These are phyloP conservation scores for Laticauda laticaudata DNA, from an alignment of 2,113 vertebrate species.

Conservation along the genomic window DNA sequence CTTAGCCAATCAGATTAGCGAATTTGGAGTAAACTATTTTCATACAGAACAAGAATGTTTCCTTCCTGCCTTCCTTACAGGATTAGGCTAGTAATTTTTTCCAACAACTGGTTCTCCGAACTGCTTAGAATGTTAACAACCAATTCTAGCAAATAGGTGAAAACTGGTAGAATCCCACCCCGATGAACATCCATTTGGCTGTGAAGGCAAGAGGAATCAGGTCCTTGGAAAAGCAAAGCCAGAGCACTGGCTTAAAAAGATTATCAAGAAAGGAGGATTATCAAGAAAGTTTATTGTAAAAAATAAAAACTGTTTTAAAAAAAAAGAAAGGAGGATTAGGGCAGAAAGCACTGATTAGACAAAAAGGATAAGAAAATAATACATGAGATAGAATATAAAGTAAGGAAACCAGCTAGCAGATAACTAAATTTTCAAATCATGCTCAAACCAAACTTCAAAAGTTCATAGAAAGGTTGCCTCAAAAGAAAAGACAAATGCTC, in stretches of 20 bases:
- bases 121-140: too few species aligned
- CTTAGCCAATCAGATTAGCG: too few species aligned
- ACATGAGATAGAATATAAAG: neutral
- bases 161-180: too few species aligned
- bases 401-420: neutral
- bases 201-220: neutral
- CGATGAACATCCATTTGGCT: neutral
- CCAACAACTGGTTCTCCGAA: too few species aligned
- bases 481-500: neutral
- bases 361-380: neutral
- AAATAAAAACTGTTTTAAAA: too few species aligned
- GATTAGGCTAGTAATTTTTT: too few species aligned
- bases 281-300: too few species aligned
- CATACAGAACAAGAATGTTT: too few species aligned
- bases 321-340: neutral
- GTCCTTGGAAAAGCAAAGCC: neutral
- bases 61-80: too few species aligned
- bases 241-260: neutral
- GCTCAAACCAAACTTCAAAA: neutral
- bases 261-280: neutral
- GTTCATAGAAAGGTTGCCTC: neutral
- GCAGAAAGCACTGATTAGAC: neutral
- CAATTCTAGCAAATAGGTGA: too few species aligned
- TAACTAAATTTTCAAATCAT: neutral
- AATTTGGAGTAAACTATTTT: too few species aligned